Base-by-base conservation (phyloP, 2,113 vertebrate species). In the Grammomys surdaster region DNA sequence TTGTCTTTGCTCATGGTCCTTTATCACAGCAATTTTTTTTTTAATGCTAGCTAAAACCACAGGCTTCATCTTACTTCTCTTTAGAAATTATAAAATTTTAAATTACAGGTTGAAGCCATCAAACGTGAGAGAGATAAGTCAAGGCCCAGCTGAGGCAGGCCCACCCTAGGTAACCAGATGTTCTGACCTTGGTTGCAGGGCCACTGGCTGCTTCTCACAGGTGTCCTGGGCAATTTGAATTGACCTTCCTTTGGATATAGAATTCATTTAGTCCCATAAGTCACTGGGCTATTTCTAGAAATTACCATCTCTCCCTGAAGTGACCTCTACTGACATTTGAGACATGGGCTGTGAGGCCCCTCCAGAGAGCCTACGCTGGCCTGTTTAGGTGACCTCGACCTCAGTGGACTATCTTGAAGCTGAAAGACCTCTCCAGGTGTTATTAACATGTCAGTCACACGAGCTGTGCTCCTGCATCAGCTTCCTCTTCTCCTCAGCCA, bases 231-330 rank as follows among this genome's bases (percentile, higher is more conserved):
- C 54, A 67, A 69, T 84, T 76, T 51, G 19, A 88, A 20, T 46
- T 2, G 56, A 80, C 51, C 40, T 95, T 92, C 58, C 65, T 88
- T 89, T 92, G 80, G 46, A 22, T 72, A 20, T 67, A 60, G 73
- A 93, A 67, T 88, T 76, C 33, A 90, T 67, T 85, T 85, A 36
- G 51, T 88, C 10, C 46, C 46, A 14, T 88, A 80, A 95, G 63
- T 84, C 85, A 85, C 14, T 90, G 73, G 67, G 73, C 69, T 88
- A 46, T 87, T 92, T 90, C 72, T 85, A 92, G 80, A 85, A 76
- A 46, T 76, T 60, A 43, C 17, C 43, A 14, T 77, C 65, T 95
- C 88, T 73, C 90, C 69, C 65, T 67, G 88, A 75, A 80, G 78
- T 88, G 73, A 20, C 81, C 48, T 95, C 40, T 58, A 48, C 84